These are phyloP conservation scores for Pungitius pungitius DNA, from an alignment of 2,113 vertebrate species.

Conservation along the genomic window DNA sequence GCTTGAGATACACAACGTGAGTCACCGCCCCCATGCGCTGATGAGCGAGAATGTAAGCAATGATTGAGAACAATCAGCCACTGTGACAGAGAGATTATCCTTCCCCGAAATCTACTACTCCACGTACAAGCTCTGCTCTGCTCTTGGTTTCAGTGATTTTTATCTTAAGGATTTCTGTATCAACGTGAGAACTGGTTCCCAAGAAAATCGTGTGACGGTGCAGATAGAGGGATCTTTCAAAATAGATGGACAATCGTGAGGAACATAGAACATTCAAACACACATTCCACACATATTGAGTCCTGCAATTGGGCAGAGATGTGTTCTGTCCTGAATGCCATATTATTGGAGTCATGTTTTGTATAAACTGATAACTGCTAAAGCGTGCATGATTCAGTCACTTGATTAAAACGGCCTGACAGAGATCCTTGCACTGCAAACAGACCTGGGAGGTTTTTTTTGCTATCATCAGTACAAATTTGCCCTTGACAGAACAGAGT, in stretches of 20 bases:
- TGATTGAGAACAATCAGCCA: not conserved
- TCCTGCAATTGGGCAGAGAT: not conserved
- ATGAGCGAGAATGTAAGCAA: conserved; percentile 41
- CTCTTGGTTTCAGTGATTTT: not conserved
- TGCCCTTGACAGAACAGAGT: conserved; percentile 46
- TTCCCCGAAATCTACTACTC: conserved; percentile 48
- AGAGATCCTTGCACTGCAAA: conserved; percentile 47
- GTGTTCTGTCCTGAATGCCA: conserved; percentile 14
- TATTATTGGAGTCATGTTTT: conserved; percentile 65
- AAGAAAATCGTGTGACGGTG: not conserved
- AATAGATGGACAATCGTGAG: not conserved
- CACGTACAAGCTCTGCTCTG: conserved; percentile 1
- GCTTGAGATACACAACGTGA: not conserved
- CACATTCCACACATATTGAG: not conserved
- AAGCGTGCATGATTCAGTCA: conserved; percentile 53
- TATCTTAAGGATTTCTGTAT: not conserved
- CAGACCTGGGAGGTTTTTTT: conserved; percentile 40
- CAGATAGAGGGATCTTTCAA: not conserved
- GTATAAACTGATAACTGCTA: conserved; percentile 70
- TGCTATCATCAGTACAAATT: conserved; percentile 57
- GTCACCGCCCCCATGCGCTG: conserved; percentile 23
- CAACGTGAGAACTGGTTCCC: not conserved
- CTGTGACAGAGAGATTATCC: conserved; percentile 19
- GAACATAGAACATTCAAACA: not conserved
- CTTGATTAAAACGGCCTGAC: conserved; percentile 67